phyloP scores from a whole-genome alignment of 2,888 invertebrate species.

The Byasa hedistus region DNA sequence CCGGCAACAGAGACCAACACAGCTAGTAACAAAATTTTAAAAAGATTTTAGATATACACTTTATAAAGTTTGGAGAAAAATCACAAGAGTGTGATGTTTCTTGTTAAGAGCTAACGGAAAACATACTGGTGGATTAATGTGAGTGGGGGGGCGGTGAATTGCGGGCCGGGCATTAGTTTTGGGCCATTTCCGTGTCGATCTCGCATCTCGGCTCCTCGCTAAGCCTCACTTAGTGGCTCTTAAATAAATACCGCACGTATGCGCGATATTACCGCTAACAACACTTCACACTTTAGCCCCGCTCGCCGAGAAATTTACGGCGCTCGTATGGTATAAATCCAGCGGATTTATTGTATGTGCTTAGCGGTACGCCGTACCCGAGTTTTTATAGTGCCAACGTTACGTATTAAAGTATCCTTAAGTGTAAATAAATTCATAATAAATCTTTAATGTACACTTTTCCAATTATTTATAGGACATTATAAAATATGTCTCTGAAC shows the following conservation, averaged over 20 bases:
- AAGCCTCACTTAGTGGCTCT: conserved; percentile 54
- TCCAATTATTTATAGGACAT: not conserved
- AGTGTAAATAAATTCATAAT: conserved; percentile 11
- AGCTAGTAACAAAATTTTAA: too few relatives aligned
- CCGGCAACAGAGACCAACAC: too few relatives aligned
- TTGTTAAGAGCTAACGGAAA: conserved; percentile 5
- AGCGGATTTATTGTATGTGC: conserved; percentile 54
- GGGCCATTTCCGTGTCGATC: conserved; percentile 70
- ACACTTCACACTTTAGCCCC: conserved; percentile 72
- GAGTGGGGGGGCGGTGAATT: conserved; percentile 29
- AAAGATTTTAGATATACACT: not conserved
- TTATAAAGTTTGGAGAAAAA: not conserved
- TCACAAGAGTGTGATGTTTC: not conserved
- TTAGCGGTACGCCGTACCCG: conserved; percentile 32
- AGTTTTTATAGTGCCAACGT: conserved; percentile 17
- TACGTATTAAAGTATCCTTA: conserved; percentile 23
- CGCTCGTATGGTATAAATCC: conserved; percentile 55
- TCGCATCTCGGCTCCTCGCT: conserved; percentile 59
- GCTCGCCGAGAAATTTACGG: conserved; percentile 58
- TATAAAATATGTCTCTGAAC: not conserved
- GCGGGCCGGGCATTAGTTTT: conserved; percentile 61
- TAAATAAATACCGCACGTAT: conserved; percentile 78
- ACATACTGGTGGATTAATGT: conserved; percentile 6
- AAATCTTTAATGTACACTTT: not conserved
- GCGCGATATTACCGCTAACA: conserved; percentile 69